A percentile compares a stretch with the other conserved stretches of the same genome.
Evolutionary conservation across 2,888 invertebrate species (phyloP).

Genomic region (Atethmia centrago): DNA sequence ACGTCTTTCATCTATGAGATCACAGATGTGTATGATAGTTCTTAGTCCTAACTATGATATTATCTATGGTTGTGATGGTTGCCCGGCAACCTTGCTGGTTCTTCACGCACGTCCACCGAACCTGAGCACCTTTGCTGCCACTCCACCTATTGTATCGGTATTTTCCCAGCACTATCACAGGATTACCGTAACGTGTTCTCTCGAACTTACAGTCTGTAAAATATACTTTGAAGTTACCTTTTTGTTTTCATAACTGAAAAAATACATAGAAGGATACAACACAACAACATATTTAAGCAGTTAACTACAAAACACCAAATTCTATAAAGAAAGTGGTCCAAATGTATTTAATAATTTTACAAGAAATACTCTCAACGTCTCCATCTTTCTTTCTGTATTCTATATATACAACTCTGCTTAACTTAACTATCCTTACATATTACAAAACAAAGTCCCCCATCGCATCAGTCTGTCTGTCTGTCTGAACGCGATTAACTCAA

Average conservation of each 20-base stretch:
- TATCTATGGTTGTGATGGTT: slow-evolving; percentile 70
- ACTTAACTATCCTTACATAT: too few relatives aligned
- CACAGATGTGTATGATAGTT: slow-evolving; percentile 69
- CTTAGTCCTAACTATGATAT: slow-evolving; percentile 66
- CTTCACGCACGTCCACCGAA: slow-evolving; percentile 73
- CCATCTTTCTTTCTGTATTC: too few relatives aligned
- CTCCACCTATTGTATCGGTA: slow-evolving; percentile 71
- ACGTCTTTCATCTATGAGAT: slow-evolving; percentile 8
- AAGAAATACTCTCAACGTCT: too few relatives aligned
- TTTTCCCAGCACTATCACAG: slow-evolving; percentile 77
- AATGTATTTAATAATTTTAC: too few relatives aligned
- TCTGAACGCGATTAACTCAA: too few relatives aligned
- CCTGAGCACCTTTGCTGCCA: slow-evolving; percentile 64
- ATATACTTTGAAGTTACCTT: slow-evolving; percentile 1
- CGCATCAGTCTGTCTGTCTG: too few relatives aligned
- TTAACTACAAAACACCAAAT: neutral
- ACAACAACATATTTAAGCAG: neutral
- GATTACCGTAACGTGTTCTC: slow-evolving; percentile 80
- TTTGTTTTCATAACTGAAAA: neutral
- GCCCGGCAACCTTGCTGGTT: slow-evolving; percentile 71
- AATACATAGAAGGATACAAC: neutral
- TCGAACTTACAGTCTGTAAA: slow-evolving; percentile 67
- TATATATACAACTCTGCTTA: too few relatives aligned
- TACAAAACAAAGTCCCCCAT: too few relatives aligned
- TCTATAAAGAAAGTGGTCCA: neutral